A percentile compares a stretch with the other conserved stretches of the same genome.
Conservation (phyloP, 2,888 invertebrate genomes). For the Endomychus coccineus region DNA sequence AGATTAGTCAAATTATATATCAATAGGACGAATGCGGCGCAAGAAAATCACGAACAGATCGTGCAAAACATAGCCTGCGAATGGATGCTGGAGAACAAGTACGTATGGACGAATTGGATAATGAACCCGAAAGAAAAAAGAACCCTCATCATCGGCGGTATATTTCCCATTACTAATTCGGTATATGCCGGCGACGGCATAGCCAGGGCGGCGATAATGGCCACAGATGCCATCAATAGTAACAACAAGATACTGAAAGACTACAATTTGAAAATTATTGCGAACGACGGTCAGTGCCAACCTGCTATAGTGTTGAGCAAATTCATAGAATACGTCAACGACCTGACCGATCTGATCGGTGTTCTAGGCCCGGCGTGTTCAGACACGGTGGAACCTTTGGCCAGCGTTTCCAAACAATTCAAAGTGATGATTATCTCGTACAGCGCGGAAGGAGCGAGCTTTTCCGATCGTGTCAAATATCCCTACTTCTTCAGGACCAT, state of each 20-base stretch:
- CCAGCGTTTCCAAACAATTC: conserved; percentile 67
- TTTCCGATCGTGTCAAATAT: conserved; percentile 60
- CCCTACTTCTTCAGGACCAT: conserved; percentile 76
- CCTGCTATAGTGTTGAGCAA: conserved; percentile 67
- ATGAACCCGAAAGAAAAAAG: conserved; percentile 39
- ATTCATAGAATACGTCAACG: conserved; percentile 62
- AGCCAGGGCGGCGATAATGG: conserved; percentile 55
- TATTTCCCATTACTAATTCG: conserved; percentile 59
- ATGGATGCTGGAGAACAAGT: conserved; percentile 52
- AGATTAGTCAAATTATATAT: conserved; percentile 6
- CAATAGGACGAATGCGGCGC: conserved; percentile 46
- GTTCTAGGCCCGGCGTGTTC: conserved; percentile 75
- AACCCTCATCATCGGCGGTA: conserved; percentile 56
- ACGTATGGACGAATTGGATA: conserved; percentile 48
- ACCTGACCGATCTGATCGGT: conserved; percentile 56
- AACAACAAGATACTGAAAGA: conserved; percentile 52
- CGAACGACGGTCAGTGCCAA: conserved; percentile 60
- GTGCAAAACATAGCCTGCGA: conserved; percentile 54
- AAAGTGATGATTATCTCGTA: conserved; percentile 68
- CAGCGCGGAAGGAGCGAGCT: conserved; percentile 68
- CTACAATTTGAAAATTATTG: conserved; percentile 52
- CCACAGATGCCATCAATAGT: conserved; percentile 55
- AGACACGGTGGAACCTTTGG: conserved; percentile 72
- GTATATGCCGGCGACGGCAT: conserved; percentile 55
- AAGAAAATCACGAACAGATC: conserved; percentile 15